Conservation (phyloP, 2,113 vertebrate genomes). For the Pyxicephalus adspersus region DNA sequence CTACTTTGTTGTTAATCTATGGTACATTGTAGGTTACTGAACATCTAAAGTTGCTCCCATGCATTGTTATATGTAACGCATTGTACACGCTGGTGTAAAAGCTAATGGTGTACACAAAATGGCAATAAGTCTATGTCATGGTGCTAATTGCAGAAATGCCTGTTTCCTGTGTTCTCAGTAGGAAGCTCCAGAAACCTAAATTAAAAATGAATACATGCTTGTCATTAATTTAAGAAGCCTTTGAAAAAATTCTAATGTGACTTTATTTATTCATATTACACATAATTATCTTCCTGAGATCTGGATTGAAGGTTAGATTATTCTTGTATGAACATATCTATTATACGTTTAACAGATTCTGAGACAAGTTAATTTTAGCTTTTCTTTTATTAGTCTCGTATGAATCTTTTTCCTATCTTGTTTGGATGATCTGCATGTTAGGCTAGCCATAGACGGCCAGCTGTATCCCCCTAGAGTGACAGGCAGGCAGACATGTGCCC, state of each 20-base stretch:
- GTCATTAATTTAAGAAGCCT: slow-evolving; percentile 74
- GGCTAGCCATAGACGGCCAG: background rate
- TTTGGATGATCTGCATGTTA: background rate
- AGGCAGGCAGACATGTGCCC: too few species aligned
- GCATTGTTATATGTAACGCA: too few species aligned
- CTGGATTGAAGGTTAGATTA: background rate
- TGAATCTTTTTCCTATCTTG: background rate
- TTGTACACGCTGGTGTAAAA: too few species aligned
- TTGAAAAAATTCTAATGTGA: slow-evolving; percentile 61
- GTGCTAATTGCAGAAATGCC: slow-evolving; percentile 61
- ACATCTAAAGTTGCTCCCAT: too few species aligned
- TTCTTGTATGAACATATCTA: slow-evolving; percentile 10
- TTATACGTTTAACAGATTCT: background rate
- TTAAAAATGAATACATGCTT: slow-evolving; percentile 67
- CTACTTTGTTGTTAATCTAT: too few species aligned
- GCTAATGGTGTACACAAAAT: background rate
- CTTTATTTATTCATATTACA: slow-evolving; percentile 55
- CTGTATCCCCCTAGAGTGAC: background rate
- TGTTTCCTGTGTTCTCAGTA: slow-evolving; percentile 60
- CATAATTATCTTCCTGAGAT: slow-evolving; percentile 59
- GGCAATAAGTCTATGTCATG: slow-evolving; percentile 55
- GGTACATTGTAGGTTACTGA: too few species aligned
- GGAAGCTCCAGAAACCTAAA: slow-evolving; percentile 62
- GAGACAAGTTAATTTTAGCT: background rate
- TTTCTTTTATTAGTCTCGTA: background rate